Percentiles rank a stretch among this genome's conserved stretches.
phyloP scores from a whole-genome alignment of 1,140 invertebrate species.

The Achroia grisella region DNA sequence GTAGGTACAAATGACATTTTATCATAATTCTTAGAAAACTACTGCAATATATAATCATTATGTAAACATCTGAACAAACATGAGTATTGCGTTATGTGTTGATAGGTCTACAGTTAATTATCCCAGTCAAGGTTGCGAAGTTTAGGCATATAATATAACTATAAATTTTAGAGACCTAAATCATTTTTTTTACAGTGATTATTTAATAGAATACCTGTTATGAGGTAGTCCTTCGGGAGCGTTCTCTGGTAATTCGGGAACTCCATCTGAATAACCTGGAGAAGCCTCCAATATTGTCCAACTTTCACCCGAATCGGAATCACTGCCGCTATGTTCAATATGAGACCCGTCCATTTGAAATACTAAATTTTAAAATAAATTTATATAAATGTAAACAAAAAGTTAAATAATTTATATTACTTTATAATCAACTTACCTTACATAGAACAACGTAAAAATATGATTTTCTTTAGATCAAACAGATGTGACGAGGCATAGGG shows the following conservation, averaged over 20 bases:
- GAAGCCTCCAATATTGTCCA: conserved; percentile 52
- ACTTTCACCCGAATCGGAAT: conserved; percentile 63
- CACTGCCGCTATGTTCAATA: conserved; percentile 40
- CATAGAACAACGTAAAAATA: conserved; percentile 15
- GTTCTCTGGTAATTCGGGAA: conserved; percentile 25
- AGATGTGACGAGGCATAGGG: conserved; percentile 13
- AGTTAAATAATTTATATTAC: no score
- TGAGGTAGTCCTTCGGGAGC: conserved; percentile 14
- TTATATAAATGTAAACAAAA: conserved; percentile 9
- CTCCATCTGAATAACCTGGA: conserved; percentile 29
- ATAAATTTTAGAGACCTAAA: no score
- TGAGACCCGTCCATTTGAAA: conserved; percentile 42
- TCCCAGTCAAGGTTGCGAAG: neutral
- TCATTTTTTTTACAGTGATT: no score
- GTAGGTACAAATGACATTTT: no score
- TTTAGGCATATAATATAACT: neutral
- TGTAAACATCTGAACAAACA: no score
- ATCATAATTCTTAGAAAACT: no score
- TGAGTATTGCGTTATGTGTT: no score
- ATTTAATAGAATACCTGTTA: neutral
- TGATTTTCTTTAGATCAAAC: conserved; percentile 16
- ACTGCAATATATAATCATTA: no score
- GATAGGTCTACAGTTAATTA: no score
- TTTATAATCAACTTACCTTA: conserved; percentile 12
- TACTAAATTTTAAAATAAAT: neutral